These are phyloP conservation scores for Pseudoatta argentina DNA, from an alignment of 1,140 invertebrate species.

Conservation along the genomic window DNA sequence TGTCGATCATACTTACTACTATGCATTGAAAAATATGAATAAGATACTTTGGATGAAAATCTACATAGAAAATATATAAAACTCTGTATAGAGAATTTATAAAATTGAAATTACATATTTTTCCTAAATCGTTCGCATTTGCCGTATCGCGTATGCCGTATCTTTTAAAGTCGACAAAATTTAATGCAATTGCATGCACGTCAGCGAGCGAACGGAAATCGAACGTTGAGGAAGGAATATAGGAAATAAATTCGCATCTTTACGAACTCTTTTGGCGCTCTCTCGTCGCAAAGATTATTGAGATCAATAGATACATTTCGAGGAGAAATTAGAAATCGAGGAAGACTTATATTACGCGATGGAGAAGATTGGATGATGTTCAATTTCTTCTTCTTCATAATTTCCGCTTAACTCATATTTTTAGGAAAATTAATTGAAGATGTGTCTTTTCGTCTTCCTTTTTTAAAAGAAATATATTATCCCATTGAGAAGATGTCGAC, in stretches of 20 bases:
- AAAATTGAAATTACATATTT: not conserved
- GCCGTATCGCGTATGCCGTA: not conserved
- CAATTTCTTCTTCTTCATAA: conserved; percentile 28
- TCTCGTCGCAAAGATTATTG: not conserved
- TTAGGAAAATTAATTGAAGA: conserved; percentile 7
- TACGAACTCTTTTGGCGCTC: not conserved
- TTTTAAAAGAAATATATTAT: conserved; percentile 17
- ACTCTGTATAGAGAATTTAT: not conserved
- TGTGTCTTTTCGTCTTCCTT: not conserved
- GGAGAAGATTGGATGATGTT: conserved; percentile 14
- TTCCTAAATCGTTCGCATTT: not conserved
- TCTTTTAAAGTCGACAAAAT: not conserved
- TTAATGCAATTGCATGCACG: conserved; percentile 20
- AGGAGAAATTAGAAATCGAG: conserved; percentile 40
- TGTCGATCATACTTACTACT: not conserved
- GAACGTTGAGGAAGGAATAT: not conserved
- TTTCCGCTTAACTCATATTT: conserved; percentile 28
- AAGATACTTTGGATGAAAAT: not conserved
- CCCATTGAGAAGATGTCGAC: not conserved
- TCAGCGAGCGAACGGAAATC: not conserved
- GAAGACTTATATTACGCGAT: not conserved
- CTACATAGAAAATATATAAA: not conserved
- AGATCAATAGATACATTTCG: conserved; percentile 36
- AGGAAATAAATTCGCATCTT: conserved; percentile 26
- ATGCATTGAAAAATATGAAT: not conserved